These are phyloP conservation scores for Peromyscus eremicus DNA, from an alignment of 2,797 vertebrate genomes.

Conservation along the genomic window DNA sequence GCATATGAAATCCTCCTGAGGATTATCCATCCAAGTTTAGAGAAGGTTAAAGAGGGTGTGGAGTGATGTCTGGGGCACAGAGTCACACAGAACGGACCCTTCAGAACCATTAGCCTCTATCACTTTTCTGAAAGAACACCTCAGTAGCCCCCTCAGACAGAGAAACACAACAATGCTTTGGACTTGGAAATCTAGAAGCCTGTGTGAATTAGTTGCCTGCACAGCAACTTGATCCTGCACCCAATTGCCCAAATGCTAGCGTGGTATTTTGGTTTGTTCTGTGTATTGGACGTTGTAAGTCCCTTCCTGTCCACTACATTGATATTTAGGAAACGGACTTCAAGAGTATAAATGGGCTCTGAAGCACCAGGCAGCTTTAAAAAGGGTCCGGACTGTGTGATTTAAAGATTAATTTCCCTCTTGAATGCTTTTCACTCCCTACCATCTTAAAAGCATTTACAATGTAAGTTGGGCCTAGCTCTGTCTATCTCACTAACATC, in stretches of 20 bases:
- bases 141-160: background rate
- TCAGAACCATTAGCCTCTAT: background rate
- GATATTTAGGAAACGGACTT: background rate
- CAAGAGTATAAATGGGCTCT: background rate
- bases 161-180: background rate
- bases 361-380: no score
- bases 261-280: background rate
- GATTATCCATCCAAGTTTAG: background rate
- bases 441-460: background rate
- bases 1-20: background rate
- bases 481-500: background rate
- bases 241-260: background rate
- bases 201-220: background rate
- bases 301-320: no score
- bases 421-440: background rate
- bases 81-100: background rate
- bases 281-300: background rate
- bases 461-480: background rate
- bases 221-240: background rate
- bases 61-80: background rate
- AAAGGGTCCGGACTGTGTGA: background rate
- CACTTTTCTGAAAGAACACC: background rate
- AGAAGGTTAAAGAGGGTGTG: background rate
- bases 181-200: background rate
- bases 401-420: background rate